phyloP scores from a whole-genome alignment of 2,113 vertebrate species.

The cattle (Bos taurus) region DNA sequence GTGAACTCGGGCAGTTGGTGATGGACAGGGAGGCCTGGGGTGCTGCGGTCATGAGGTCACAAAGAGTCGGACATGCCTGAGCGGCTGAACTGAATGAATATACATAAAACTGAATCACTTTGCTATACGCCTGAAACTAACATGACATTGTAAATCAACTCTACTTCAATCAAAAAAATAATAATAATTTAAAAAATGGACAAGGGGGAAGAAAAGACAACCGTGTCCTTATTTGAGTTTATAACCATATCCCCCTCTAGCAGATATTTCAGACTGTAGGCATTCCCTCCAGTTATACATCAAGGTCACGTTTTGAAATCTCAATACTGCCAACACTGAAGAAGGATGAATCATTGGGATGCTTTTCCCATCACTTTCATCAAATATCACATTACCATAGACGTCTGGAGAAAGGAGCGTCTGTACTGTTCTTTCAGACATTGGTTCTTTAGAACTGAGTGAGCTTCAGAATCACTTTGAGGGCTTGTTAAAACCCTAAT shows the following conservation, averaged over 20 bases:
- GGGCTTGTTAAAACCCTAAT: background rate
- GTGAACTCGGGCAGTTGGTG: no score
- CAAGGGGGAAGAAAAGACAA: background rate
- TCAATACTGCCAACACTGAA: background rate
- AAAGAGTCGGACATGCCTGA: no score
- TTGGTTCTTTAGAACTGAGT: background rate
- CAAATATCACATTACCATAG: background rate
- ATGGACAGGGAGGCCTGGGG: no score
- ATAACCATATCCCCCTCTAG: background rate
- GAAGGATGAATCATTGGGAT: background rate
- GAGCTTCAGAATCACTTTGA: background rate
- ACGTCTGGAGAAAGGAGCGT: background rate
- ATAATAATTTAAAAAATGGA: background rate
- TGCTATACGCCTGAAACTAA: background rate
- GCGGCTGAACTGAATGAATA: no score
- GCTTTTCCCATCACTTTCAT: background rate
- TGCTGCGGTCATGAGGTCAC: no score
- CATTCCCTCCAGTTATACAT: background rate
- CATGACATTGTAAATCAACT: background rate
- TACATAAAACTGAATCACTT: background rate
- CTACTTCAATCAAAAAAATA: background rate
- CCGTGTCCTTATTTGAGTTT: background rate
- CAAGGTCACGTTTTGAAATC: background rate
- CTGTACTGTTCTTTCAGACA: background rate
- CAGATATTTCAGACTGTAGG: background rate